These are phyloP conservation scores for Bucorvus abyssinicus DNA, from an alignment of 2,797 vertebrate genomes.

Conservation along the genomic window DNA sequence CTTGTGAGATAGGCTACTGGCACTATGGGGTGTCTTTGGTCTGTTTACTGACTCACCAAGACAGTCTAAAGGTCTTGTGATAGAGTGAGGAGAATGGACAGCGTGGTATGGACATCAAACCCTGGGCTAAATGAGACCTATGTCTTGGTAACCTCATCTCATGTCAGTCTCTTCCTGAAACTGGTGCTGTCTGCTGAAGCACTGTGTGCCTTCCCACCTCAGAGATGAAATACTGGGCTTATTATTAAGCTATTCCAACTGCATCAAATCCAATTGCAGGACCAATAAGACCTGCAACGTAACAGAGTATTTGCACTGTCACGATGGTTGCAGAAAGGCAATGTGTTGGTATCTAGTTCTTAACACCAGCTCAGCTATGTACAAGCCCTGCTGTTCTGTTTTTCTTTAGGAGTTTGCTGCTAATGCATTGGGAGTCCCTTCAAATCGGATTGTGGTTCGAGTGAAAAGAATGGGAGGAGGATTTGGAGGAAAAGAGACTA, in stretches of 20 bases:
- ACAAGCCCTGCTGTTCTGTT: background rate
- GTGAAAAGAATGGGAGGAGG: slow-evolving; percentile 96
- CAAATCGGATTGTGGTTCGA: slow-evolving; percentile 84
- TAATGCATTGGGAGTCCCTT: slow-evolving; percentile 84
- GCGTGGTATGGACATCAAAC: background rate
- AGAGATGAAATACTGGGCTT: background rate
- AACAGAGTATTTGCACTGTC: background rate
- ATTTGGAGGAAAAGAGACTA: slow-evolving; percentile 93
- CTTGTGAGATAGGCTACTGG: background rate
- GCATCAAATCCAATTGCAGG: background rate
- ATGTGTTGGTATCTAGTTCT: background rate
- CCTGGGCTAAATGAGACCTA: background rate
- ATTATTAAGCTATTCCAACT: background rate
- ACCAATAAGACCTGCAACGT: background rate
- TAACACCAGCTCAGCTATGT: background rate
- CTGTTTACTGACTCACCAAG: background rate
- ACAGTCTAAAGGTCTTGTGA: background rate
- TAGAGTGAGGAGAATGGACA: background rate
- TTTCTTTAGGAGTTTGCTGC: slow-evolving; percentile 75
- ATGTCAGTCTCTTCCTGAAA: background rate
- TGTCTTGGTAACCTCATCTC: background rate
- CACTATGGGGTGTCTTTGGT: background rate
- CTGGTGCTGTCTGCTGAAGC: background rate
- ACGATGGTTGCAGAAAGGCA: background rate
- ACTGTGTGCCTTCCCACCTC: background rate